These are phyloP conservation scores for Ethmia dodecea DNA, from an alignment of 2,888 invertebrate genomes.

Conservation along the genomic window DNA sequence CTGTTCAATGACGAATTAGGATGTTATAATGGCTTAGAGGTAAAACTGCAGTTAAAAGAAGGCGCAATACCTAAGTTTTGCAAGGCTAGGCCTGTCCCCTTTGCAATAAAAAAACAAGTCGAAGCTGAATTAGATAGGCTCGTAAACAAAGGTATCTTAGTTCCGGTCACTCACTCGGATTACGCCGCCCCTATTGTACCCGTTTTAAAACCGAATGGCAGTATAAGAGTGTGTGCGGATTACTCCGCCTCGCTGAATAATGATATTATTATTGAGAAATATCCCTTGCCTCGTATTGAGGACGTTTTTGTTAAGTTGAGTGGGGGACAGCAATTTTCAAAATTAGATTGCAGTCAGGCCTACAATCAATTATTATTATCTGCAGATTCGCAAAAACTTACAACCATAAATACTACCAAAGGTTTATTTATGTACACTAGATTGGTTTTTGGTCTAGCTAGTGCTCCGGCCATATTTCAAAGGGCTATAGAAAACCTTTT, in stretches of 20 bases:
- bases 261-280: conserved; percentile 20
- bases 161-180: too few relatives aligned
- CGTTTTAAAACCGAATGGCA: conserved; percentile 17
- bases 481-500: conserved; percentile 28
- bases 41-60: too few relatives aligned
- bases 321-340: conserved; percentile 21
- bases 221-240: conserved; percentile 14
- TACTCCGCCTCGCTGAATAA: conserved; percentile 23
- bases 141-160: too few relatives aligned
- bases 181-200: too few relatives aligned
- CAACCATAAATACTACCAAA: conserved; percentile 26
- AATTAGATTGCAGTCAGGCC: conserved; percentile 21
- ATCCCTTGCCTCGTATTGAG: conserved; percentile 1
- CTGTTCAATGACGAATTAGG: too few relatives aligned
- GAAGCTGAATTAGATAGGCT: too few relatives aligned
- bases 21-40: too few relatives aligned
- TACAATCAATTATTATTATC: conserved; percentile 16
- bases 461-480: conserved; percentile 36
- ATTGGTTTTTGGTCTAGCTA: conserved; percentile 30
- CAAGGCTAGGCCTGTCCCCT: too few relatives aligned
- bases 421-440: conserved; percentile 27
- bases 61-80: too few relatives aligned
- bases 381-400: too few relatives aligned
- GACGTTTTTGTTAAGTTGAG: not conserved
- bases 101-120: too few relatives aligned